Evolutionary conservation across 2,797 vertebrate species (phyloP), one percentile per base, ranked within the genome.

Genomic region (Siniperca obscura): DNA sequence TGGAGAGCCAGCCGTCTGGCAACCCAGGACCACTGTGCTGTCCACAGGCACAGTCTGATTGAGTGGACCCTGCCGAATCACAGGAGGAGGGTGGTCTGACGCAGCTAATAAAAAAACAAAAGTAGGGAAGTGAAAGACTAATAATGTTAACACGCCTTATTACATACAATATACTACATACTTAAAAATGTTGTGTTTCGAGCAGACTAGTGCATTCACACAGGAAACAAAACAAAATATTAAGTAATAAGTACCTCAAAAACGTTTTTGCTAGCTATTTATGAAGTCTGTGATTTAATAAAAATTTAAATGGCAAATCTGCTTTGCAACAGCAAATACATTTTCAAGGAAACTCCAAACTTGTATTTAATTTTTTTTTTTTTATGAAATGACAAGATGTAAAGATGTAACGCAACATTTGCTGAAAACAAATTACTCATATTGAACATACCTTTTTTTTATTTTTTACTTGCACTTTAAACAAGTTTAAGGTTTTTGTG

Each of bases 11-110:
- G 94, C 93, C 50, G 96, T 96, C 81, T 97, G 86, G 74, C 98
- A 99, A 70, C 88, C 95, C 78, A 99, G 93, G 1, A 95, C 87
- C 67, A 97, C 95, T 8, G 96, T 98, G 72, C 97, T 96, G 89
- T 98, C 98, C 70, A 98, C 97, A 44, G 97, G 95, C 48, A 97
- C 96, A 0, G 97, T 99, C 91, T 98, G 98, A 89, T 99, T 99
- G 87, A 95, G 89, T 9, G 98, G 98, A 74, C 98, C 98, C 86
- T 98, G 98, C 16, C 96, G 96, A 81, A 99, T 99, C 84, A 99
- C 96, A 4, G 98, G 98, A 70, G 98, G 98, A 86, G 97, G 97
- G 57, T 97, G 96, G 87, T 98, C 98, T 38, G 97, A 96, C 81
- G 97, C 96, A 87, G 96, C 97, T 95, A 73, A 40, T 25, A 34